Conservation (phyloP, 64 coral and sea anemone genomes). For the Pachyseris speciosa region DNA sequence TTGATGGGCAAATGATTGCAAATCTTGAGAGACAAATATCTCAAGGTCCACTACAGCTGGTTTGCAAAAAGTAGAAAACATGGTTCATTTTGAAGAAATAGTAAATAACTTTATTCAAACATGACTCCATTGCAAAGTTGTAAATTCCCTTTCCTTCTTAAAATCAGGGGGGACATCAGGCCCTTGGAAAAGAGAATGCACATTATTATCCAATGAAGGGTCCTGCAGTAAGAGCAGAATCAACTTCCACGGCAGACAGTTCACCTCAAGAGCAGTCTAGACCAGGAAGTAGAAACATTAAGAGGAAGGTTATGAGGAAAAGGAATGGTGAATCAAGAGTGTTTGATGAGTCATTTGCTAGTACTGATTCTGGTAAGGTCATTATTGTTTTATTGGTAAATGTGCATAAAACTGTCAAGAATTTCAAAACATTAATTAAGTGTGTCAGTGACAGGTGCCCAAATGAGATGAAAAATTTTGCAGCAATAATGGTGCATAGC, state of each 20-base stretch:
- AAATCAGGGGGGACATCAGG: constrained; percentile 14
- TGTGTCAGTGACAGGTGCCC: no score
- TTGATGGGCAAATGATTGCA: no score
- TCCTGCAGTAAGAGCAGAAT: constrained; percentile 4
- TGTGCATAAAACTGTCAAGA: no score
- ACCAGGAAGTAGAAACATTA: constrained; percentile 42
- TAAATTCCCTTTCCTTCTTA: neutral
- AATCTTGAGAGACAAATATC: no score
- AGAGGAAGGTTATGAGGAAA: constrained; percentile 93
- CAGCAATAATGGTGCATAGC: no score
- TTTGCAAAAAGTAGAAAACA: no score
- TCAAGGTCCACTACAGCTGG: no score
- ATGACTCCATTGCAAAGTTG: no score
- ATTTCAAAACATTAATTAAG: no score
- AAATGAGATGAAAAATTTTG: neutral
- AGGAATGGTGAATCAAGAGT: constrained; percentile 87
- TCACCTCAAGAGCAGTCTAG: constrained; percentile 11
- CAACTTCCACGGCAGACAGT: neutral
- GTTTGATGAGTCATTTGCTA: constrained; percentile 97
- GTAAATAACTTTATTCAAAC: no score
- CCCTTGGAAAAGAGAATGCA: constrained; percentile 61
- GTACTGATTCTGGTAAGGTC: constrained; percentile 81
- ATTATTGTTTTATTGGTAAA: neutral
- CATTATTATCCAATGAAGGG: neutral
- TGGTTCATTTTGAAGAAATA: no score